Percentiles rank a stretch among this genome's conserved stretches.
phyloP scores from a whole-genome alignment of 2,113 vertebrate genomes.

The Malaclemys terrapin region DNA sequence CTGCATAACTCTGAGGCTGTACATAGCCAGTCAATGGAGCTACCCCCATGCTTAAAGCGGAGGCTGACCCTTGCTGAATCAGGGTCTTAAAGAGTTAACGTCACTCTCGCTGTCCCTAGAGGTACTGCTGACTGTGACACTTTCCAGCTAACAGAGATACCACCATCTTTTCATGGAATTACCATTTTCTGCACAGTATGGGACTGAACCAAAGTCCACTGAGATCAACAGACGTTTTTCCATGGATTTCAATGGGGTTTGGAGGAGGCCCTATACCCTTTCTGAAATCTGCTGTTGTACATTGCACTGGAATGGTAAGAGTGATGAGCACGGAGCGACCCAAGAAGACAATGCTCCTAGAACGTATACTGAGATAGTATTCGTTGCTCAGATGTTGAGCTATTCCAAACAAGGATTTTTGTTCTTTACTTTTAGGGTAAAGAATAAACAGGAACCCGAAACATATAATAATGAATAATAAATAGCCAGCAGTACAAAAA shows the following conservation, averaged over 20 bases:
- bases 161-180: neutral
- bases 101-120: too few species aligned
- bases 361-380: neutral
- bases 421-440: neutral
- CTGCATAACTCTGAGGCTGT: too few species aligned
- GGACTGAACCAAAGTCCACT: neutral
- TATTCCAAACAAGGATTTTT: neutral
- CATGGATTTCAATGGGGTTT: too few species aligned
- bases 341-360: neutral
- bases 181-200: neutral
- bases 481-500: neutral
- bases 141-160: too few species aligned
- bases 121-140: too few species aligned
- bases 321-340: neutral
- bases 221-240: too few species aligned
- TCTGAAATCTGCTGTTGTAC: rapidly evolving
- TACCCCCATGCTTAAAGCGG: too few species aligned
- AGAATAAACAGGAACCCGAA: too few species aligned
- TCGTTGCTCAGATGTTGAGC: neutral
- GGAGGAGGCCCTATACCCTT: too few species aligned
- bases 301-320: neutral
- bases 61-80: too few species aligned
- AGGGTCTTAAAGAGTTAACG: too few species aligned
- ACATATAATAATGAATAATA: neutral
- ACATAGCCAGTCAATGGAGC: too few species aligned